These are phyloP conservation scores for Liparis tanakae DNA, from an alignment of 2,797 vertebrate species.

Conservation along the genomic window DNA sequence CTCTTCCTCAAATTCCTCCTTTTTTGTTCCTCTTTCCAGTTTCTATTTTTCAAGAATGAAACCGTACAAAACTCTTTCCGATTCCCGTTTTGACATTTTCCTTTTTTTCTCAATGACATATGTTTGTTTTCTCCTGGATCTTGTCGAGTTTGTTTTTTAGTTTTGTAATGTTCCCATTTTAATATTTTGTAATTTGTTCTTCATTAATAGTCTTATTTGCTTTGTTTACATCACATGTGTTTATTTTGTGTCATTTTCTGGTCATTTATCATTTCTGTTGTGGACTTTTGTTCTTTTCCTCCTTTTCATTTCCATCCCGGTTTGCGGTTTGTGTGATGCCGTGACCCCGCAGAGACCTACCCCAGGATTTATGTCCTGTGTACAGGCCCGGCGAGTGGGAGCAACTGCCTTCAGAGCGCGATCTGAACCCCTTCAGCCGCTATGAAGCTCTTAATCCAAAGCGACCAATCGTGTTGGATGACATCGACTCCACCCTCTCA, in stretches of 20 bases:
- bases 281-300: conserved; percentile 67
- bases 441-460: conserved; percentile 90
- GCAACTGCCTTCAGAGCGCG: conserved; percentile 93
- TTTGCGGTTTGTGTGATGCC: conserved; percentile 63
- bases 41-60: conserved; percentile 10
- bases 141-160: neutral
- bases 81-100: conserved; percentile 8
- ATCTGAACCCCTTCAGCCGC: conserved; percentile 97
- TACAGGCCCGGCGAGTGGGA: conserved; percentile 99
- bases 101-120: neutral
- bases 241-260: conserved; percentile 68
- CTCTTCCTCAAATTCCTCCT: conserved; percentile 19
- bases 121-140: neutral
- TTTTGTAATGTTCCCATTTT: conserved; percentile 15
- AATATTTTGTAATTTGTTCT: neutral
- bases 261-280: conserved; percentile 69
- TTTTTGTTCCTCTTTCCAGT: conserved; percentile 29
- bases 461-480: conserved; percentile 79
- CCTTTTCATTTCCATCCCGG: conserved; percentile 65
- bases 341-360: conserved; percentile 91
- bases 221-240: conserved; percentile 43
- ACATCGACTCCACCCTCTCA: conserved; percentile 73
- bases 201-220: conserved; percentile 15
- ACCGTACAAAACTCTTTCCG: neutral
- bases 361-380: conserved; percentile 99